These are phyloP conservation scores for Pyrochroa serraticornis DNA, from an alignment of 2,888 invertebrate species.

Conservation along the genomic window DNA sequence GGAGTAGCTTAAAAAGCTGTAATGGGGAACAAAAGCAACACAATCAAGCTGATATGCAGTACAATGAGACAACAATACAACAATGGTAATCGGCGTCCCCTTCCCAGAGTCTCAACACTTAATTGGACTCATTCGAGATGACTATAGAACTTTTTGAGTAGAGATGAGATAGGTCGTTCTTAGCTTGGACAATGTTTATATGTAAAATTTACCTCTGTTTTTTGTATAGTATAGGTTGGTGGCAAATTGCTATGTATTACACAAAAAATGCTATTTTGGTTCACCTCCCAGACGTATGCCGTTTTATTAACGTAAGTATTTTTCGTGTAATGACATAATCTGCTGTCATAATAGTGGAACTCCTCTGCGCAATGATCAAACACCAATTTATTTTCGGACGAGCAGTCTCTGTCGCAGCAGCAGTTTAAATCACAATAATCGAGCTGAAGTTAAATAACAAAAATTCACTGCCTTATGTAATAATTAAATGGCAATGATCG, in stretches of 20 bases:
- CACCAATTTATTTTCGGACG: conserved; percentile 62
- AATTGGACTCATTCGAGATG: no score
- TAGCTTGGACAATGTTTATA: no score
- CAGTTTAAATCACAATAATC: conserved; percentile 81
- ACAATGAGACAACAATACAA: no score
- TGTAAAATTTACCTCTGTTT: conserved; percentile 43
- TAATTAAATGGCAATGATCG: no score
- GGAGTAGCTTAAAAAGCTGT: no score
- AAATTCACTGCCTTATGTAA: no score
- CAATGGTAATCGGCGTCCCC: no score
- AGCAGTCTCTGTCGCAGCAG: conserved; percentile 82
- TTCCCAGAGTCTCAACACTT: no score
- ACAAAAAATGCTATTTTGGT: conserved; percentile 64
- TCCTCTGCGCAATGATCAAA: conserved; percentile 66
- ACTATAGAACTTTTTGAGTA: no score
- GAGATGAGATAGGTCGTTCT: no score
- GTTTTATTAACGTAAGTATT: conserved; percentile 64
- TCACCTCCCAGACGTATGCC: conserved; percentile 50
- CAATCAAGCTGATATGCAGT: no score
- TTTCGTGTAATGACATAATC: conserved; percentile 62
- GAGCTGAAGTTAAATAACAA: conserved; percentile 55
- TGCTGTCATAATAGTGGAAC: conserved; percentile 53
- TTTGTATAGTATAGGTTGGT: conserved; percentile 48
- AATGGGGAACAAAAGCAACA: no score
- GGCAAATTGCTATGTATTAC: conserved; percentile 66